A percentile compares a stretch with the other conserved stretches of the same genome.
Conservation (phyloP, 2,113 vertebrate genomes). For the Caloenas nicobarica region DNA sequence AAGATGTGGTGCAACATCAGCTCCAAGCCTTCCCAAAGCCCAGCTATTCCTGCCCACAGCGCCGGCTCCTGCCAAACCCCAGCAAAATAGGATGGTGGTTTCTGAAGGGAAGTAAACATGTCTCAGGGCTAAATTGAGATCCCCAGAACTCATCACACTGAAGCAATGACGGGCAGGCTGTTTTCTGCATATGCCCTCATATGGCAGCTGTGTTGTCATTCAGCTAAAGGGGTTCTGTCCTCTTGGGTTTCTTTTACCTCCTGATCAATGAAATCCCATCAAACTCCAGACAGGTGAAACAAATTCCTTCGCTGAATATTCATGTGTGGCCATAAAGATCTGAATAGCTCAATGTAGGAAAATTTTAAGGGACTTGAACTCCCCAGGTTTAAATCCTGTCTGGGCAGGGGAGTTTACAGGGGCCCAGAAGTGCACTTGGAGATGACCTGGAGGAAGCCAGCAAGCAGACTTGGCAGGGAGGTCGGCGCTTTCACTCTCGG, state of each 20-base stretch:
- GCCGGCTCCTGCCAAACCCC: not conserved
- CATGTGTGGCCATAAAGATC: not conserved
- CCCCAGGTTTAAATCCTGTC: not conserved
- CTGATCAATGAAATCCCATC: not conserved
- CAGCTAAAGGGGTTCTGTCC: not conserved
- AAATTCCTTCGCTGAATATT: not conserved
- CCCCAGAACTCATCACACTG: not conserved
- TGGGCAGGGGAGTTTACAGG: not conserved
- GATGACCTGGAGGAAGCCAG: not conserved
- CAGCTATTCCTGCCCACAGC: not conserved
- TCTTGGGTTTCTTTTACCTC: not conserved
- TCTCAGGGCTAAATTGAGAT: slow-evolving; percentile 7
- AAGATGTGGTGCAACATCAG: not conserved
- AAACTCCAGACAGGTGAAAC: not conserved
- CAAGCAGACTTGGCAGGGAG: not conserved
- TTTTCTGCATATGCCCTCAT: not conserved
- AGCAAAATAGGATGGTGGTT: not conserved
- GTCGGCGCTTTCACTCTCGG: not conserved
- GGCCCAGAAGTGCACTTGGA: not conserved
- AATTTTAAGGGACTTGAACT: not conserved
- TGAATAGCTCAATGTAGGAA: not conserved
- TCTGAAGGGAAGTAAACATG: slow-evolving; percentile 41
- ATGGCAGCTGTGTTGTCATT: not conserved
- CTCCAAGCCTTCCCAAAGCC: not conserved
- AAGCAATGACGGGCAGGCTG: not conserved